Conservation (phyloP, 1,140 invertebrate genomes). For the Apis laboriosa region DNA sequence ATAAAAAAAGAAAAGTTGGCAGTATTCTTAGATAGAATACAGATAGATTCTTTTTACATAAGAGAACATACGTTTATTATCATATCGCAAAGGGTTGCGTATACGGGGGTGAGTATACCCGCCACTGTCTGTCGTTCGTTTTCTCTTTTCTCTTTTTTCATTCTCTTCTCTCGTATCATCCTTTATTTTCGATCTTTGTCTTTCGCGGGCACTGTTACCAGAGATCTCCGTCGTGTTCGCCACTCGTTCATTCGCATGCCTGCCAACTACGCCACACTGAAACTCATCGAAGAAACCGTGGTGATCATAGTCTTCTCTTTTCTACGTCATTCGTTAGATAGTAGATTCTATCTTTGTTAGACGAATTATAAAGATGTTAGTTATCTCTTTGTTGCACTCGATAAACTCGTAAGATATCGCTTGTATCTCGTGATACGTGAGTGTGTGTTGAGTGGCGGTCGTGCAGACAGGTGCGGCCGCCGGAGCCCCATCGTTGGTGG, state of each 20-base stretch:
- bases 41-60: slow-evolving; percentile 13
- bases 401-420: slow-evolving; percentile 24
- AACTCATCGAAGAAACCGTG: slow-evolving; percentile 41
- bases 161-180: slow-evolving; percentile 46
- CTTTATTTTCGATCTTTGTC: slow-evolving; percentile 41
- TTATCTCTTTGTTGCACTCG: slow-evolving; percentile 37
- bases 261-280: slow-evolving; percentile 56
- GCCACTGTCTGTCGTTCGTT: slow-evolving; percentile 21
- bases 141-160: slow-evolving; percentile 31
- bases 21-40: slow-evolving; percentile 36
- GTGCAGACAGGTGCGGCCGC: slow-evolving; percentile 69
- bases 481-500: slow-evolving; percentile 66
- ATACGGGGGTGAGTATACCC: slow-evolving; percentile 47
- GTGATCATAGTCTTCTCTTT: slow-evolving; percentile 25
- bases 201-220: slow-evolving; percentile 16
- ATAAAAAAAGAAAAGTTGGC: slow-evolving; percentile 1
- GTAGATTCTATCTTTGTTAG: slow-evolving; percentile 16
- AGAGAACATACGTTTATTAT: slow-evolving; percentile 40
- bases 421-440: not conserved
- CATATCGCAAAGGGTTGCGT: slow-evolving; percentile 27
- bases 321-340: slow-evolving; percentile 22
- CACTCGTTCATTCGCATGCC: slow-evolving; percentile 55
- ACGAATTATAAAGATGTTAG: not conserved
- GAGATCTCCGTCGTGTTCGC: slow-evolving; percentile 8
- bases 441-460: slow-evolving; percentile 58